phyloP scores from a whole-genome alignment of 1,140 invertebrate species.

The Notospermus geniculatus region DNA sequence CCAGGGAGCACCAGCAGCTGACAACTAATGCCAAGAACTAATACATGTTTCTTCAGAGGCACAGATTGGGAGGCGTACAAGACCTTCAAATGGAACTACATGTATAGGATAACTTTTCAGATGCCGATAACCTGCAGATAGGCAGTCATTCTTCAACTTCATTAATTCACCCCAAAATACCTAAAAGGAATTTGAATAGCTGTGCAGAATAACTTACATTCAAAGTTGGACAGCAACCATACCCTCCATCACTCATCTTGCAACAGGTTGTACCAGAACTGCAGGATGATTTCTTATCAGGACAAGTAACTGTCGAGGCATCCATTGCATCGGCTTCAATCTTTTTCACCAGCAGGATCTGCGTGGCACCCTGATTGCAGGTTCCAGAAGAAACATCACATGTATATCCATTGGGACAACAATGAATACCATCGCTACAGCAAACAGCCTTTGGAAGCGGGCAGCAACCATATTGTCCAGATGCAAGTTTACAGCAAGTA shows the following conservation, averaged over 20 bases:
- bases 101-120: too few relatives aligned
- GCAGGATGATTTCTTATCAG: neutral
- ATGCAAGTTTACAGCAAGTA: conserved; percentile 40
- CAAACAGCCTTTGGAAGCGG: conserved; percentile 43
- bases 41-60: too few relatives aligned
- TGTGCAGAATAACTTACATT: neutral
- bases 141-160: neutral
- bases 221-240: conserved; percentile 2
- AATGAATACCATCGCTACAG: conserved; percentile 42
- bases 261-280: neutral
- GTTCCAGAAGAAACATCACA: conserved; percentile 25
- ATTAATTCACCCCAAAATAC: neutral
- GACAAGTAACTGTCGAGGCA: neutral
- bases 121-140: too few relatives aligned
- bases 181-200: neutral
- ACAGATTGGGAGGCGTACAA: too few relatives aligned
- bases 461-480: conserved; percentile 42
- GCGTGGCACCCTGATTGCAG: conserved; percentile 24
- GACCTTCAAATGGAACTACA: too few relatives aligned
- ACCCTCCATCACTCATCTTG: neutral
- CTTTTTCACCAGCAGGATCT: conserved; percentile 22
- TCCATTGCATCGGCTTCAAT: neutral
- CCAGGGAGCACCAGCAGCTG: too few relatives aligned
- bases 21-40: too few relatives aligned
- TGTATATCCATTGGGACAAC: conserved; percentile 35